Evolutionary conservation across 1,140 invertebrate species (phyloP), one percentile per base, ranked within the genome.

Genomic region (Drosophila santomea): DNA sequence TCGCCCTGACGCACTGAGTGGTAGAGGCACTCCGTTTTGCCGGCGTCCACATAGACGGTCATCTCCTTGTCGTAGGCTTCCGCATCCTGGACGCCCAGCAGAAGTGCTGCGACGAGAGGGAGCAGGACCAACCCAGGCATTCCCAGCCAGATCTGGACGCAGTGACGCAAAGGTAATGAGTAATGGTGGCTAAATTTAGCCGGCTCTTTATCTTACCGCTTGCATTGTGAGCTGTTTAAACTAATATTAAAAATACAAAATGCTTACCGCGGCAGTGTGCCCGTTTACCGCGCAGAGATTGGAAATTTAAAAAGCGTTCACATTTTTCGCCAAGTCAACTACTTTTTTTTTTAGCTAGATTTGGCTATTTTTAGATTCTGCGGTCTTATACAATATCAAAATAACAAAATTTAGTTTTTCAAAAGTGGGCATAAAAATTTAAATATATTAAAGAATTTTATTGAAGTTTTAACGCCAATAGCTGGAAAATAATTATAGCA

Each of bases 21-120:
- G 89, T 94, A 96, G 78, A 96, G 95, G 80, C 96, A 97, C 74
- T 96, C 95, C 71, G 94, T 93, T 74, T 93, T 94, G 2, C 95
- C 94, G 32, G 96, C 93, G 56, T 95, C 94, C n/a, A 97, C 93
- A 68, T 94, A 94, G 15, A 96, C 93, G 7, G 96, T 96, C 78
- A 96, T 93, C 92, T 96, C 95, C 75, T 94, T 94, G 85, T 95
- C 94, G 69, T 93, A 94, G 15, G 57, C 71, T 47, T 44, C 11
- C 14, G 77, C 48, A 10, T 51, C 50, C 50, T 20, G 50, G 28
- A 12, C 1, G 43, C 44, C 35, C 36, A 54, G 17, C 15, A 44
- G 43, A 11, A 44, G 43, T 4, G 15, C 41, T 44, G 41, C 15
- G 41, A 44, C 4, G 43, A 20, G 2, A n/a, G 17, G 43, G 15